phyloP scores from a whole-genome alignment of 2,888 invertebrate genomes.

The Epiblema foenella region DNA sequence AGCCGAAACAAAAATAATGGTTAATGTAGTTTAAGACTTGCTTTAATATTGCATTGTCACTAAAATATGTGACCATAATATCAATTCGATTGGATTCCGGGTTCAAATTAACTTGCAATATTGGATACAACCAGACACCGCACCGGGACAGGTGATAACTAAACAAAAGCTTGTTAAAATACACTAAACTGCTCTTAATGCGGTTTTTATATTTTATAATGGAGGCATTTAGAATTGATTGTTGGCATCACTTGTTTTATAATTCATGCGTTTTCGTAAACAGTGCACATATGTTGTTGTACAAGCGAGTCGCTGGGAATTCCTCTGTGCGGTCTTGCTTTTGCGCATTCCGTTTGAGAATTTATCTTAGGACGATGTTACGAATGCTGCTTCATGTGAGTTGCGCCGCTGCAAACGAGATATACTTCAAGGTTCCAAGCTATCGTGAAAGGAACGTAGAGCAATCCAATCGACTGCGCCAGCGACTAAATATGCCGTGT shows the following conservation, averaged over 20 bases:
- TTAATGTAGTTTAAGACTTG: too few species aligned
- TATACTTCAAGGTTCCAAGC: constrained; percentile 68
- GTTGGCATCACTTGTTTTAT: constrained; percentile 17
- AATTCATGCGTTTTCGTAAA: constrained; percentile 47
- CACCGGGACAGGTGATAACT: not conserved
- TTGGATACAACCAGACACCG: not conserved
- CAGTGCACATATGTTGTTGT: constrained; percentile 51
- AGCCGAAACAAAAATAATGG: too few species aligned
- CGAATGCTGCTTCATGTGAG: constrained; percentile 53
- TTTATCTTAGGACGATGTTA: constrained; percentile 61
- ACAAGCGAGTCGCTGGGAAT: constrained; percentile 49
- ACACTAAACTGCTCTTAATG: not conserved
- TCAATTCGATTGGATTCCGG: not conserved
- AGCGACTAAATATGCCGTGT: constrained; percentile 12
- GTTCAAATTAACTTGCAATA: not conserved
- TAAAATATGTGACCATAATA: not conserved
- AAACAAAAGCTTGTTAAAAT: not conserved
- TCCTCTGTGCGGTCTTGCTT: constrained; percentile 62
- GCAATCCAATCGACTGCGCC: constrained; percentile 18
- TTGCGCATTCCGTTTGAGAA: constrained; percentile 71
- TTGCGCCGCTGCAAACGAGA: constrained; percentile 65
- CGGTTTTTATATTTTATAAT: constrained; percentile 7
- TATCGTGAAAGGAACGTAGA: constrained; percentile 67
- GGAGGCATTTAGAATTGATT: constrained; percentile 2
- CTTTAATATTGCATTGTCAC: not conserved